A percentile compares a stretch with the other conserved stretches of the same genome.
These are phyloP conservation scores for Cheiracanthium punctorium DNA, from an alignment of 2,888 invertebrate genomes.

Conservation along the genomic window DNA sequence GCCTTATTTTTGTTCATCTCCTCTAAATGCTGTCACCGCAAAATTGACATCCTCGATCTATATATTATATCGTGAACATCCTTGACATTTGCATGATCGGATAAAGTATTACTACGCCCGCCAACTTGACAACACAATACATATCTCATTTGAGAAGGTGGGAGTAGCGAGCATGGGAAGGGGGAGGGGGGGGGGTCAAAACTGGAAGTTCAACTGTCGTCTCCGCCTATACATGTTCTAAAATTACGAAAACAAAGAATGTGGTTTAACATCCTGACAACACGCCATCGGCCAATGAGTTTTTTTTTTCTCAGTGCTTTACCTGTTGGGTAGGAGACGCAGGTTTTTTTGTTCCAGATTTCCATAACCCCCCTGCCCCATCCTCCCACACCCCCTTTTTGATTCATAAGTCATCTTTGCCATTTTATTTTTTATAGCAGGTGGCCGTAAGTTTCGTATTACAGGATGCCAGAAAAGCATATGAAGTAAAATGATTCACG, in stretches of 20 bases:
- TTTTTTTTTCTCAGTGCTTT: too few relatives aligned
- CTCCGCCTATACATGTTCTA: background rate
- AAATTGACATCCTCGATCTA: background rate
- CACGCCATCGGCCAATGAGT: background rate
- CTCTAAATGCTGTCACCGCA: background rate
- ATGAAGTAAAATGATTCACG: constrained; percentile 1
- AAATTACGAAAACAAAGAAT: background rate
- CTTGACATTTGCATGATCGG: background rate
- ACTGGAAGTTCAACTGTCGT: background rate
- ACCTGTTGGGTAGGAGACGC: background rate
- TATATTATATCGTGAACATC: background rate
- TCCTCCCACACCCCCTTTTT: background rate
- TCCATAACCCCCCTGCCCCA: background rate
- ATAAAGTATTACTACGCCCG: background rate
- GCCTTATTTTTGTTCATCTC: background rate
- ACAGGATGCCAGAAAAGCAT: background rate
- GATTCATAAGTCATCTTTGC: too few relatives aligned
- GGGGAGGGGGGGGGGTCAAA: background rate
- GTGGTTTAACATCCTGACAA: background rate
- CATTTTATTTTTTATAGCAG: background rate
- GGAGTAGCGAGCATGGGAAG: background rate
- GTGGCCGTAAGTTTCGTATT: background rate
- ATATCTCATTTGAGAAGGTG: background rate
- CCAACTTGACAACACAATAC: background rate
- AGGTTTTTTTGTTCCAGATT: background rate